Conservation (phyloP, 2,113 vertebrate species). For the Tinamus guttatus region DNA sequence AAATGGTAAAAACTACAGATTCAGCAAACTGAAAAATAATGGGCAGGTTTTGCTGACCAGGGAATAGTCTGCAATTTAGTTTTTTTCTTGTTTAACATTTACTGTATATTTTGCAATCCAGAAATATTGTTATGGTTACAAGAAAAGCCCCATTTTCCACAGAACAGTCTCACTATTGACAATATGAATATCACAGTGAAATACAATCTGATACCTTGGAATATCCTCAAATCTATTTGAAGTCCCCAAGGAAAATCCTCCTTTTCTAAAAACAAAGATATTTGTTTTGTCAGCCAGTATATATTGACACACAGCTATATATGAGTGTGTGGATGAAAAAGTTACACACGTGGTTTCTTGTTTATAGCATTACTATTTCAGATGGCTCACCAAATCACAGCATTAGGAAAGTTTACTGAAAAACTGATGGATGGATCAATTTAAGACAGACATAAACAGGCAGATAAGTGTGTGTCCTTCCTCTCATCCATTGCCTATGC, state of each 20-base stretch:
- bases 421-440: neutral
- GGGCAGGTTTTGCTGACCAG: constrained; percentile 75
- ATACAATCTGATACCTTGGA: constrained; percentile 21
- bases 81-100: constrained; percentile 69
- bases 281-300: constrained; percentile 41
- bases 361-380: neutral
- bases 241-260: constrained; percentile 48
- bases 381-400: neutral
- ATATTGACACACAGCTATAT: neutral
- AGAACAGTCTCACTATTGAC: constrained; percentile 64
- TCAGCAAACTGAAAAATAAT: constrained; percentile 76
- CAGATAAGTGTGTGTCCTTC: neutral
- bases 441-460: neutral
- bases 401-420: neutral
- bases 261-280: constrained; percentile 41
- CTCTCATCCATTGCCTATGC: neutral
- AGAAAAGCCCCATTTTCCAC: constrained; percentile 46
- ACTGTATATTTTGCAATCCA: constrained; percentile 56
- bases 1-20: constrained; percentile 62
- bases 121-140: constrained; percentile 72
- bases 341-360: neutral
- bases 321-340: neutral
- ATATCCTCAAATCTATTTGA: constrained; percentile 59
- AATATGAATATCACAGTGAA: constrained; percentile 67
- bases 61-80: constrained; percentile 72